Evolutionary conservation across 2,113 vertebrate genomes (phyloP).

Genomic region (Abramis brama): DNA sequence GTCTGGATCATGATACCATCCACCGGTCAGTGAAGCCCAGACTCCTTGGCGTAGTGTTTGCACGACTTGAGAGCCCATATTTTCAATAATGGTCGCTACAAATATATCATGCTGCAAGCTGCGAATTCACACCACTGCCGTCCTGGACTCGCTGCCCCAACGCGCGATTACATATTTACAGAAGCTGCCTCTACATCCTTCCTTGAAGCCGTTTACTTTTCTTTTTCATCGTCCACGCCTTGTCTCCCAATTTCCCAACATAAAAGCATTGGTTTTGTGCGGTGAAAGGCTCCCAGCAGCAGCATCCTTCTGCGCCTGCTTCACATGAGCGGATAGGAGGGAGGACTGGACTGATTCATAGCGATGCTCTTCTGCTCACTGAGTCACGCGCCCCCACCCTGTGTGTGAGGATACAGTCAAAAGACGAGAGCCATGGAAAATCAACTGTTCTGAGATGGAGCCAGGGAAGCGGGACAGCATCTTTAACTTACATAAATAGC

Average conservation of each 20-base stretch:
- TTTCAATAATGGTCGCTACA: constrained; percentile 68
- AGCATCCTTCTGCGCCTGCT: constrained; percentile 40
- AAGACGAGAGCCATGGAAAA: background rate
- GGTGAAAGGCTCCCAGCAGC: constrained; percentile 33
- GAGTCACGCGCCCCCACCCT: constrained; percentile 32
- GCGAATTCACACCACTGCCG: constrained; percentile 50
- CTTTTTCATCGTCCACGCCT: constrained; percentile 37
- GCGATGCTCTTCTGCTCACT: constrained; percentile 4
- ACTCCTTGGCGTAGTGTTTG: constrained; percentile 92
- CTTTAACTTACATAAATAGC: background rate
- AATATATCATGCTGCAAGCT: constrained; percentile 59
- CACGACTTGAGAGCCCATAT: constrained; percentile 88
- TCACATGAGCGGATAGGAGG: constrained; percentile 31
- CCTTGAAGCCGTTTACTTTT: constrained; percentile 32
- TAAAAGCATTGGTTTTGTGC: constrained; percentile 1
- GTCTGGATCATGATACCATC: constrained; percentile 97
- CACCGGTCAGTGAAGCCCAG: constrained; percentile 94
- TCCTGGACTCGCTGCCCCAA: constrained; percentile 48
- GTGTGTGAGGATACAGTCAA: background rate
- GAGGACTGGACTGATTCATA: constrained; percentile 19
- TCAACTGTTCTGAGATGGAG: background rate
- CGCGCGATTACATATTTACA: constrained; percentile 53
- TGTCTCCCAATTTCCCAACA: constrained; percentile 23
- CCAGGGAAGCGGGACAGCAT: background rate
- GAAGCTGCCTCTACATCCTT: background rate